Base-by-base conservation (phyloP, 1,140 invertebrate species). In the Lepidurus apus region DNA sequence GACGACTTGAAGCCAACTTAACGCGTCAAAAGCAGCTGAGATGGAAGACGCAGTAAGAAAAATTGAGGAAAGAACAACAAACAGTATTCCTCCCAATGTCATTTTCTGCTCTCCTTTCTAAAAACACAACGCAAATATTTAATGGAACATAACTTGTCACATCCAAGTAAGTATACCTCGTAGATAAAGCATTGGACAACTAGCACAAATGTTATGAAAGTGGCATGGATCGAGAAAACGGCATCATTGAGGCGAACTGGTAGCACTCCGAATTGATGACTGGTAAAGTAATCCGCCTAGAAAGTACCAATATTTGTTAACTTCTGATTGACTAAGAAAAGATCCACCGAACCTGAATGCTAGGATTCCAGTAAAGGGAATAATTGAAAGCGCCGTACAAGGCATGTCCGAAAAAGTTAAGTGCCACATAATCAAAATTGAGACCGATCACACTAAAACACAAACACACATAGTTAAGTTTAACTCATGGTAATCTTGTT, bases 211-310 rank as follows among this genome's bases (percentile, higher is more conserved):
- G 95, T 97, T 0, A 95, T 93, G 82, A 93, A 88, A n/a, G 93
- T 85, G 43, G 98, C 98, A 87, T 99, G 98, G 1, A 98, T 82
- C 0, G 95, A 91, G 85, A 99, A 99, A 75, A 98, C 91, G 73
- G 99, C 94, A 86, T 99, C 98, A 85, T 99, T 99, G 13, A 96
- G 83, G 86, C 97, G 91, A 6, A 99, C 97, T 10, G 98, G 98
- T 87, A 95, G 97, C 53, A 95, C 87, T 44, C 95, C 93, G 81
- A 91, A 89, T 0, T 95, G 95, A 89, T 97, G 90, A 9, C 91
- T 85, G 0, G 81, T 82, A 79, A 91, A 91, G 86, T 98, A 99
- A 93, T 96, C 86, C 76, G 92, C 90, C 83, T 80, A 81, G 82
- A 79, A 82, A 79, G 77, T 17, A 47, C 21, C n/a, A 65, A 65